Evolutionary conservation across 1,140 invertebrate species (phyloP).

Genomic region (Oscheius sp.): DNA sequence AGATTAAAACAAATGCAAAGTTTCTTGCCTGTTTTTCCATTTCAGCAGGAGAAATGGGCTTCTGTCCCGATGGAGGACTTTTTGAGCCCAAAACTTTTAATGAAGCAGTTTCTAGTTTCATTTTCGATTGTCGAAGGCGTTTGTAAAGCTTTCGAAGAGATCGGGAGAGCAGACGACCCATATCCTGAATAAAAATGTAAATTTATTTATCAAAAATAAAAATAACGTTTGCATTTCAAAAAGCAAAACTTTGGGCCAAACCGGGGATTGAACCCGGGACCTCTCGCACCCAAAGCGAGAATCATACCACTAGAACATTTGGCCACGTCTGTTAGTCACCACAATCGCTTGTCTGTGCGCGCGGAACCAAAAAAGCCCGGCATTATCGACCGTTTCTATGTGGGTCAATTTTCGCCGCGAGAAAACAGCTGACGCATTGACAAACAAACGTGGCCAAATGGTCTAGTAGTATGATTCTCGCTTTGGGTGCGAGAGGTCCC

Average conservation of each 20-base stretch:
- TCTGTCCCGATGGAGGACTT: background rate
- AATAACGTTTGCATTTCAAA: slow-evolving; percentile 3
- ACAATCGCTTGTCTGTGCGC: too few relatives aligned
- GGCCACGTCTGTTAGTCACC: too few relatives aligned
- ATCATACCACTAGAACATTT: slow-evolving; percentile 13
- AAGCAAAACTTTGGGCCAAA: background rate
- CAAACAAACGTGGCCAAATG: slow-evolving; percentile 14
- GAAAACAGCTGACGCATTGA: too few relatives aligned
- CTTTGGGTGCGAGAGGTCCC: slow-evolving; percentile 61
- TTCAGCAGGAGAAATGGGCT: background rate
- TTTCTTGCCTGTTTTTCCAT: slow-evolving; percentile 4
- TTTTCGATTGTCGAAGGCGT: slow-evolving; percentile 45
- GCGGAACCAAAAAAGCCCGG: slow-evolving; percentile 1
- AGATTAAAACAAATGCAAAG: background rate
- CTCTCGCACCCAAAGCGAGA: slow-evolving; percentile 61
- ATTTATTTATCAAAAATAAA: background rate
- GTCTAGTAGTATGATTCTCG: slow-evolving; percentile 41
- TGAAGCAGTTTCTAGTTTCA: slow-evolving; percentile 48
- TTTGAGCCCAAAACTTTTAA: slow-evolving; percentile 20
- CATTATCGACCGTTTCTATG: too few relatives aligned
- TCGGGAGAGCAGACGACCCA: slow-evolving; percentile 49
- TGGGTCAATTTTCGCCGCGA: too few relatives aligned
- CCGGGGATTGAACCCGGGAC: slow-evolving; percentile 53
- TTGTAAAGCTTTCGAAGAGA: slow-evolving; percentile 56
- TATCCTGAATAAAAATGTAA: slow-evolving; percentile 34